Conservation (phyloP, 2,797 vertebrate species). For the Oreochromis mossambicus region DNA sequence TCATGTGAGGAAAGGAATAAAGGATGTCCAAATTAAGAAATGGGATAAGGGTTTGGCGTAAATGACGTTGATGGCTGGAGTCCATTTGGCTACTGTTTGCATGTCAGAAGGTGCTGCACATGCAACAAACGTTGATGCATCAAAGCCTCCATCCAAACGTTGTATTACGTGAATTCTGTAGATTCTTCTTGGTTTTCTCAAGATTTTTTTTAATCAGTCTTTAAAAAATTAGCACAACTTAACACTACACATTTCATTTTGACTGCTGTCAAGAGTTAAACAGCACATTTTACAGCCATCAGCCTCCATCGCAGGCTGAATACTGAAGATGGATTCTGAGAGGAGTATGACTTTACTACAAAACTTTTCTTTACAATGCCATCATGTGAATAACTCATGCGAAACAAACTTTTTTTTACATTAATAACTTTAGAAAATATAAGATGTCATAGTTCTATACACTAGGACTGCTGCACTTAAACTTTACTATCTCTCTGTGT, state of each 20-base stretch:
- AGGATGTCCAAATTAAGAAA: not conserved
- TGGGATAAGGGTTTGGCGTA: not conserved
- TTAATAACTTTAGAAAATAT: not conserved
- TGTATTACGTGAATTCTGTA: not conserved
- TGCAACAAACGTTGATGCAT: not conserved
- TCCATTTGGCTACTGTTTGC: not conserved
- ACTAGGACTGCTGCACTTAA: not conserved
- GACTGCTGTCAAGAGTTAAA: not conserved
- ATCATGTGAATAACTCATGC: not conserved
- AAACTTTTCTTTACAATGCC: not conserved
- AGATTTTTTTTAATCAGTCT: fast-evolving
- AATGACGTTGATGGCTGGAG: not conserved
- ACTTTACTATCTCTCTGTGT: not conserved
- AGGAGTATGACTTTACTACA: no score
- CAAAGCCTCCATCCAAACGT: not conserved
- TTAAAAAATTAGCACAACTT: not conserved
- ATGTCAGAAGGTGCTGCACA: not conserved
- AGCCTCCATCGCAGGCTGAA: not conserved
- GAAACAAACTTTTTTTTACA: not conserved
- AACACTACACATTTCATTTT: not conserved
- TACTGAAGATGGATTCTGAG: not conserved
- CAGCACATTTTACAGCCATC: not conserved
- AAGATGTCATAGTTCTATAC: not conserved
- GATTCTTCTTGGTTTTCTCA: not conserved
- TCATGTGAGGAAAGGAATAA: not conserved